A percentile compares a stretch with the other conserved stretches of the same genome.
phyloP scores from a whole-genome alignment of 2,888 invertebrate species.

The Luffia ferchaultella region DNA sequence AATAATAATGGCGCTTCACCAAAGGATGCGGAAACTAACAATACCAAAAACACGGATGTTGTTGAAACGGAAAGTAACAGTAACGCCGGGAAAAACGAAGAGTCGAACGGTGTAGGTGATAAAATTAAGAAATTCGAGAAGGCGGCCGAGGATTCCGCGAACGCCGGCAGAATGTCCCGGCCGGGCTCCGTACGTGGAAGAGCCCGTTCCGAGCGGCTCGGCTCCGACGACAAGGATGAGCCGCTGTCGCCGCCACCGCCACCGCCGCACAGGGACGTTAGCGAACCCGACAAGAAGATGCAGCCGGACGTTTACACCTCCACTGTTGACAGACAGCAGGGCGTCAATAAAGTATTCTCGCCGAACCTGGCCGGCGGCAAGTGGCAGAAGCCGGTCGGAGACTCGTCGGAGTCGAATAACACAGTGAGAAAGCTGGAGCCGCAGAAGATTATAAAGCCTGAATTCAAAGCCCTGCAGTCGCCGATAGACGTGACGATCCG shows the following conservation, averaged over 20 bases:
- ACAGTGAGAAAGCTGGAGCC: slow-evolving; percentile 38
- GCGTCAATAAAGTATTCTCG: slow-evolving; percentile 23
- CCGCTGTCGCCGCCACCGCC: slow-evolving; percentile 35
- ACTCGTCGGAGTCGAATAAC: slow-evolving; percentile 24
- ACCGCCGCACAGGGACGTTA: slow-evolving; percentile 16
- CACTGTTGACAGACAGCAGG: slow-evolving; percentile 27
- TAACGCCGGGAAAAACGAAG: slow-evolving; percentile 21
- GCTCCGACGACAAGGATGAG: slow-evolving; percentile 6
- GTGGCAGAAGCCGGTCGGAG: slow-evolving; percentile 35
- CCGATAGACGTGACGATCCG: slow-evolving; percentile 49
- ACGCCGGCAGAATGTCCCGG: slow-evolving; percentile 22
- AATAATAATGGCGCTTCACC: slow-evolving; percentile 6
- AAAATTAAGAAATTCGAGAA: slow-evolving; percentile 58
- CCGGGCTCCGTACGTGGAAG: slow-evolving; percentile 42
- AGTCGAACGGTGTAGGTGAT: slow-evolving; percentile 54
- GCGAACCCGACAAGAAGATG: neutral
- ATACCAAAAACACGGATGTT: neutral
- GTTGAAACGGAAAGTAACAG: neutral
- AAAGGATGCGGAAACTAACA: neutral
- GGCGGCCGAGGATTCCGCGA: slow-evolving; percentile 46
- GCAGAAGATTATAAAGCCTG: slow-evolving; percentile 51
- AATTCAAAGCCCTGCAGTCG: slow-evolving; percentile 49
- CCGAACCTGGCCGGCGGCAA: slow-evolving; percentile 23
- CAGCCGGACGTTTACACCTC: neutral
- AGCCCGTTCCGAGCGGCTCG: slow-evolving; percentile 25